Conservation (phyloP, 2,113 vertebrate species). For the Phaethon lepturus region DNA sequence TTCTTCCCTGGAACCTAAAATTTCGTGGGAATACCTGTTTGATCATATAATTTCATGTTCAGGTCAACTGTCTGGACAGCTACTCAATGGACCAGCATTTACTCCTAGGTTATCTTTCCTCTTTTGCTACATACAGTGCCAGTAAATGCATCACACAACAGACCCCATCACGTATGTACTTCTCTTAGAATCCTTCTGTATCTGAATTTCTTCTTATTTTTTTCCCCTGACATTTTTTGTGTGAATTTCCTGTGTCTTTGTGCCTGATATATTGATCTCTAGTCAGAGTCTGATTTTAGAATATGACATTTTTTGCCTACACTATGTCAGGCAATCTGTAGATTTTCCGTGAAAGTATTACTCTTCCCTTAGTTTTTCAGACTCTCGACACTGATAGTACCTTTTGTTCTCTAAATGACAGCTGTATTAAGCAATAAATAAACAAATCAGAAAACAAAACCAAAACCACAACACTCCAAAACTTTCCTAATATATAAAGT, state of each 20-base stretch:
- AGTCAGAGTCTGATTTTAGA: background rate
- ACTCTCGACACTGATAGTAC: background rate
- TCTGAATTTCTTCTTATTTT: background rate
- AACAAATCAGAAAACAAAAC: background rate
- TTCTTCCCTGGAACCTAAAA: background rate
- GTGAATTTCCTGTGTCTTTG: background rate
- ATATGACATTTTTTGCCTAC: background rate
- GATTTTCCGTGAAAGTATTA: background rate
- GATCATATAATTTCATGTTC: background rate
- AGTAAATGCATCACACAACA: background rate
- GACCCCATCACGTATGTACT: background rate
- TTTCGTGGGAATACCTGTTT: background rate
- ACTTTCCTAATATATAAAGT: background rate
- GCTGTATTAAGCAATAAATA: background rate
- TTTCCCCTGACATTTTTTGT: background rate
- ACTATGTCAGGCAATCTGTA: background rate
- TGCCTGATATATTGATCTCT: background rate
- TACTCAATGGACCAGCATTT: background rate
- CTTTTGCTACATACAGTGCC: background rate
- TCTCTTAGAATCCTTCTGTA: background rate
- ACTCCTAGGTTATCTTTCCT: background rate
- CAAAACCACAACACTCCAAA: fast-evolving
- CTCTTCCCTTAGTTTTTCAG: background rate
- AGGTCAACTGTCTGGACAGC: background rate
- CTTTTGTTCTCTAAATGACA: background rate